Evolutionary conservation across 2,888 invertebrate species (phyloP), one percentile per base, ranked within the genome.

Genomic region (Caenorhabditis sp.): DNA sequence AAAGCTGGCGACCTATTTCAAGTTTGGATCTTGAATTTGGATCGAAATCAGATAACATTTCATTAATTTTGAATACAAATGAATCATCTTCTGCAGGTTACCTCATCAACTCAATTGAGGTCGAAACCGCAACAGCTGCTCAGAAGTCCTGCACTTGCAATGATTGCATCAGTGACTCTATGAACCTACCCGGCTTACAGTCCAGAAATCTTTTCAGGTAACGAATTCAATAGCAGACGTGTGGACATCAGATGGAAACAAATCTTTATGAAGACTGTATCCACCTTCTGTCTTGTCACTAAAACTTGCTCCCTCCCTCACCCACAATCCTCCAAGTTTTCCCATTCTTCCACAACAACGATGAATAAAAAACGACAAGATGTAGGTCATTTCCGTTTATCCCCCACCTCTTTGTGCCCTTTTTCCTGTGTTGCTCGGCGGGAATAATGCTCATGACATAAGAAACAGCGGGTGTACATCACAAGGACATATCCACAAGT

Each of bases 341-440:
- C 63, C 24, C 41, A 44, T 64, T 64, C 63, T 26, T 44, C 16
- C 19, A 12, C 28, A 22, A 47, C 22, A 19, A 49, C 22, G 19
- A 22, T 10, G 47, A 47, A 64, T 28, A 51, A 63, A 61, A 61
- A 61, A 44, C 41, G 41, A 61, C 61, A 61, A 44, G 22, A 47
- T 35, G 49, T 66, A 51, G 66, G 66, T 66, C 66, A 66, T 35
- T 66, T 66, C 66, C 66, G 66, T 49, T 66, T 66, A 66, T 49
- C 38, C 61, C 44, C 63, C 26, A 44, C 26, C 35, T 31, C 31
- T 51, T 66, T 22, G 19, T 31, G 35, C 41, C 35, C 47, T 54
- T 64, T 44, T n/a, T 44, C 64, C 3, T 28, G 2, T 24, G 16
- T 22, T 61, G 35, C 38, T 35, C 41, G 19, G 14, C 22, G 19